phyloP scores from a whole-genome alignment of 2,113 vertebrate genomes.

The Rhabdomys dilectus region DNA sequence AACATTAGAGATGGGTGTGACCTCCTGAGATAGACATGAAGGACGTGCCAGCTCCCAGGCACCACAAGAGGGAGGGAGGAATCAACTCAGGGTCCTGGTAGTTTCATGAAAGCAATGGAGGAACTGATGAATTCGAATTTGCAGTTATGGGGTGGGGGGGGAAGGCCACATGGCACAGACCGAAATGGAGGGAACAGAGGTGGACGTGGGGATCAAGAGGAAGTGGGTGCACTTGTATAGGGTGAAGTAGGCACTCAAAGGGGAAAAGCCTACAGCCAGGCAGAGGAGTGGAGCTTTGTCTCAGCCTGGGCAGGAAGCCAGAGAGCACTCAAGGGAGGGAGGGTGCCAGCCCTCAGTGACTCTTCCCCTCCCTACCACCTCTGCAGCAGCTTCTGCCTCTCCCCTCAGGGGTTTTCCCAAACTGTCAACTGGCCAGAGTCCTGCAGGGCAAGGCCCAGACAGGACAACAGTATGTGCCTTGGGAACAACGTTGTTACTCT shows the following conservation, averaged over 20 bases:
- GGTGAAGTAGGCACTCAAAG: not conserved
- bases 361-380: not conserved
- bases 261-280: not conserved
- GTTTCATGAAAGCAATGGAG: not conserved
- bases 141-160: not conserved
- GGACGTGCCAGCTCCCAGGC: not conserved
- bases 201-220: not conserved
- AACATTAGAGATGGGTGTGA: not conserved
- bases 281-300: not conserved
- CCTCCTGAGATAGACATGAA: not conserved
- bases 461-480: too few relatives aligned
- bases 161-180: not conserved
- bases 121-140: not conserved
- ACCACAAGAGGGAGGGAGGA: not conserved
- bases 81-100: not conserved
- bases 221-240: not conserved
- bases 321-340: not conserved
- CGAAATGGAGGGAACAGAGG: not conserved
- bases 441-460: not conserved
- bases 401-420: slow-evolving; percentile 18
- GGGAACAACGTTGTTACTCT: not conserved
- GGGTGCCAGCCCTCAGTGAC: not conserved
- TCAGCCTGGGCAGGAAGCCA: not conserved
- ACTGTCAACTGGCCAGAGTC: not conserved
- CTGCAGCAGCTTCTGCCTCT: not conserved